Percentiles rank a stretch among this genome's conserved stretches.
Evolutionary conservation across 2,888 invertebrate genomes (phyloP).

Genomic region (Drosophila nigricruria): DNA sequence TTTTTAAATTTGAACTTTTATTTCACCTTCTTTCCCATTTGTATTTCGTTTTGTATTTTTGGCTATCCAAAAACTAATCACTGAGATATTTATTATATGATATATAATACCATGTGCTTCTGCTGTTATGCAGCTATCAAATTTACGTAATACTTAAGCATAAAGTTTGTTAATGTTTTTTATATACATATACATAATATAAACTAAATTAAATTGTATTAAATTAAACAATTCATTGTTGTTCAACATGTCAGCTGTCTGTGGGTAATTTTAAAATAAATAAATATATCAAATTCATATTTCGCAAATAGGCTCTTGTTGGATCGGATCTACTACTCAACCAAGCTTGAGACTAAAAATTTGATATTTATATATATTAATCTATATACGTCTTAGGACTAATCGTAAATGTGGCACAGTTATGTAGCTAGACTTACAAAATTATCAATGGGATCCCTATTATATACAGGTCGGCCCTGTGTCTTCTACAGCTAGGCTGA

Average conservation of each 20-base stretch:
- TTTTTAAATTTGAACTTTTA: not conserved
- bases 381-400: too few relatives aligned
- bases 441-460: too few relatives aligned
- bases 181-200: slow-evolving; percentile 33
- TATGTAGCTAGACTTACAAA: too few relatives aligned
- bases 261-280: not conserved
- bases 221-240: not conserved
- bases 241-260: not conserved
- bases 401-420: too few relatives aligned
- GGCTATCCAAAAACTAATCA: slow-evolving; percentile 8
- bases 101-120: slow-evolving; percentile 67
- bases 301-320: too few relatives aligned
- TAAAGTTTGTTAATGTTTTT: slow-evolving; percentile 71
- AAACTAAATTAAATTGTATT: slow-evolving; percentile 8
- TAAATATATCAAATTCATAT: not conserved
- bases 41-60: not conserved
- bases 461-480: too few relatives aligned
- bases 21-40: not conserved
- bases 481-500: too few relatives aligned
- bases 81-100: slow-evolving; percentile 45
- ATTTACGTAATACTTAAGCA: slow-evolving; percentile 54
- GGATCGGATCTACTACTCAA: not conserved
- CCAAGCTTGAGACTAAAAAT: rapidly evolving
- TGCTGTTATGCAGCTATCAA: slow-evolving; percentile 54
- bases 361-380: too few relatives aligned